Conservation (phyloP, 2,888 invertebrate species). For the Lottia scabra region DNA sequence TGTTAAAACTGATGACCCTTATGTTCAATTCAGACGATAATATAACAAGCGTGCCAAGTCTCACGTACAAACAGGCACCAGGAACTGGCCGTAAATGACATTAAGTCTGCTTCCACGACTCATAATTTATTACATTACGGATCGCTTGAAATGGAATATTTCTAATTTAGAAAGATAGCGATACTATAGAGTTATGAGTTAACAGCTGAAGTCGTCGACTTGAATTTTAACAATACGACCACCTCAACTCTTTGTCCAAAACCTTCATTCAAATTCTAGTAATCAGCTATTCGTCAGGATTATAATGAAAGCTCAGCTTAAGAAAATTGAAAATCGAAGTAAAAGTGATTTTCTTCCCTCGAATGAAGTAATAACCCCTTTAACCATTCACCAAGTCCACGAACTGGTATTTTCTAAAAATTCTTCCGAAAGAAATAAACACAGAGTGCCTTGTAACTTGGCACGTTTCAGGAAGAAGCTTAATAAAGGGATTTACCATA, state of each 20-base stretch:
- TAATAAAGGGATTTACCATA: background rate
- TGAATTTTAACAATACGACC: no score
- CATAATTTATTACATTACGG: slow-evolving; percentile 4
- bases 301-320: no score
- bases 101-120: slow-evolving; percentile 6
- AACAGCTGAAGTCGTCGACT: no score
- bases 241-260: no score
- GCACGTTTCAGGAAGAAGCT: background rate
- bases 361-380: no score
- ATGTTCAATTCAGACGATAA: background rate
- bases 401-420: background rate
- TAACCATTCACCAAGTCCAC: no score
- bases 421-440: background rate
- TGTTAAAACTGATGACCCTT: background rate
- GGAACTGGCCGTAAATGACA: slow-evolving; percentile 1
- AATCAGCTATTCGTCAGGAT: no score
- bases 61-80: background rate
- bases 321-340: no score
- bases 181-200: background rate
- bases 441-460: background rate
- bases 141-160: slow-evolving; percentile 5
- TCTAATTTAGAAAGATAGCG: slow-evolving; percentile 1
- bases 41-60: background rate
- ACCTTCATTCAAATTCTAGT: no score
- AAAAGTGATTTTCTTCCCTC: no score